Conservation (phyloP, 2,888 invertebrate genomes). For the Perdita meconis region DNA sequence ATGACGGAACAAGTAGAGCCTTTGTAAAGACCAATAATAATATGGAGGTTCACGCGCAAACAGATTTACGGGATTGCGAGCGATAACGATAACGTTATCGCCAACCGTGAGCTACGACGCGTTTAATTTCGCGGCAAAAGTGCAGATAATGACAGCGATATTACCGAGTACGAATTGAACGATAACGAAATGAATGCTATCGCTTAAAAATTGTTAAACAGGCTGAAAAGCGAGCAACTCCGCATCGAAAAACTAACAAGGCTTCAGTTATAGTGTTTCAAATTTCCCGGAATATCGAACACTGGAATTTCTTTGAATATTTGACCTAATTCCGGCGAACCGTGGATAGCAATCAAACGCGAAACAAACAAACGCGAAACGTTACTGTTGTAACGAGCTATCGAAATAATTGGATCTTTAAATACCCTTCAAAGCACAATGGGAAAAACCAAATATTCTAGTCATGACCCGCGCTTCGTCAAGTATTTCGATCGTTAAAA, state of each 20-base stretch:
- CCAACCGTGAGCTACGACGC: not conserved
- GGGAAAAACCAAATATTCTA: not conserved
- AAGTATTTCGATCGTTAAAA: not conserved
- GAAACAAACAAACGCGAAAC: conserved; percentile 11
- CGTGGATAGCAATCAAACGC: conserved; percentile 10
- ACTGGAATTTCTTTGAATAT: not conserved
- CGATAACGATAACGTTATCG: conserved; percentile 4
- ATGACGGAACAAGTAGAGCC: not conserved
- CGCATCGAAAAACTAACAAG: not conserved
- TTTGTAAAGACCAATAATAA: not conserved
- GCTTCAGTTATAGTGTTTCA: not conserved
- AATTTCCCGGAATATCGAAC: not conserved
- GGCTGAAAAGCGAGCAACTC: too few species aligned
- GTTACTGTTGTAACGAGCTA: not conserved
- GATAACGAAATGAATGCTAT: conserved; percentile 26
- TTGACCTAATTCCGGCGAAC: not conserved
- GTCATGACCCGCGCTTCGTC: not conserved
- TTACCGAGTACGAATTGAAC: not conserved
- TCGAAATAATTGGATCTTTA: not conserved
- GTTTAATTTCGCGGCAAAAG: not conserved
- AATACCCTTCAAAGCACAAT: not conserved
- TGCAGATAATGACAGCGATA: not conserved
- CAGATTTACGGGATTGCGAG: not conserved
- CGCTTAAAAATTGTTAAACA: too few species aligned
- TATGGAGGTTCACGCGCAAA: not conserved